phyloP scores from a whole-genome alignment of 2,888 invertebrate species.

The Zhuqinia jingwanae region DNA sequence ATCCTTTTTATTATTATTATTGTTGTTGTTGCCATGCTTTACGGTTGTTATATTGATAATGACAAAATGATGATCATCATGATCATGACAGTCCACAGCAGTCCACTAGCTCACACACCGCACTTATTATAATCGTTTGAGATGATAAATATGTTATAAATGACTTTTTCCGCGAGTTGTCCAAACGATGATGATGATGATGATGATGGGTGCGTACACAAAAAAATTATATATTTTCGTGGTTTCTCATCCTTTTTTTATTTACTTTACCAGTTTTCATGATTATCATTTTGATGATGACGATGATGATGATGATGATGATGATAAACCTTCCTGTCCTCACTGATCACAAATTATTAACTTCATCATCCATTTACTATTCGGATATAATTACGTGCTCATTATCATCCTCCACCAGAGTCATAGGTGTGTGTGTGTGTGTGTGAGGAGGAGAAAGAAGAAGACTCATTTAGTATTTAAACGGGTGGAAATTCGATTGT shows the following conservation, averaged over 20 bases:
- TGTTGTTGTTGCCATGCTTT: no score
- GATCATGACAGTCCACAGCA: no score
- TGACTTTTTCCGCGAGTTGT: neutral
- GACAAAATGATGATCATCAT: no score
- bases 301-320: conserved; percentile 7
- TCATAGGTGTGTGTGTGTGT: no score
- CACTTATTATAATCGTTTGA: neutral
- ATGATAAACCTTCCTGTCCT: neutral
- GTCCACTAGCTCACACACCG: no score
- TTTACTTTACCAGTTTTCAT: neutral
- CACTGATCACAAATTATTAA: conserved; percentile 29
- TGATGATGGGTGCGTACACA: neutral
- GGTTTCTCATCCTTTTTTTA: neutral
- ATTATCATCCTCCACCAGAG: conserved; percentile 34
- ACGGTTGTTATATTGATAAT: no score
- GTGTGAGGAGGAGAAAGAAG: no score
- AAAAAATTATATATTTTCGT: neutral
- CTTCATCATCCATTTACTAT: conserved; percentile 33
- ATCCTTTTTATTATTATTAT: no score
- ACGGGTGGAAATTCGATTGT: conserved; percentile 6
- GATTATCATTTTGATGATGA: neutral
- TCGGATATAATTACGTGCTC: conserved; percentile 15
- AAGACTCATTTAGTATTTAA: neutral
- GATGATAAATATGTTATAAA: conserved; percentile 50
- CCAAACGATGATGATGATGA: neutral